A percentile compares a stretch with the other conserved stretches of the same genome.
phyloP scores from a whole-genome alignment of 2,888 invertebrate species.

The Choristoneura rosaceana region DNA sequence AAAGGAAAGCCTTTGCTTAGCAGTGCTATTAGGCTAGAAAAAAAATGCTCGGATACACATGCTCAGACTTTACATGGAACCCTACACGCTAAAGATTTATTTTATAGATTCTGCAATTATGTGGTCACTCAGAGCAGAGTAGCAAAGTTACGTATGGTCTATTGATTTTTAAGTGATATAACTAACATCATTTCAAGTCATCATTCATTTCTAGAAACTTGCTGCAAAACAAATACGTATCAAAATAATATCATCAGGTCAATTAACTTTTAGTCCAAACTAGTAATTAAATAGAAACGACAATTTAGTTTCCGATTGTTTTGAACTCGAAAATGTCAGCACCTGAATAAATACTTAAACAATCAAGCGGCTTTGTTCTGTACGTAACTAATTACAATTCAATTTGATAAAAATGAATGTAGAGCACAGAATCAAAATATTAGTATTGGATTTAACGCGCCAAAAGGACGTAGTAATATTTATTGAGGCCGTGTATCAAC shows the following conservation, averaged over 20 bases:
- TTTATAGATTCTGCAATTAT: too few relatives aligned
- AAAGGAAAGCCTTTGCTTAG: too few relatives aligned
- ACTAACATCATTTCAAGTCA: too few relatives aligned
- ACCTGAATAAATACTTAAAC: background rate
- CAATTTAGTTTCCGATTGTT: background rate
- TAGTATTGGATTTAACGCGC: background rate
- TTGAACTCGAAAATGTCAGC: conserved; percentile 2
- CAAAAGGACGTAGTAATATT: background rate
- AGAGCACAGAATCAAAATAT: background rate
- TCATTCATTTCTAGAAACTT: too few relatives aligned
- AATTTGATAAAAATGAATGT: background rate
- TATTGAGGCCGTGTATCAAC: background rate
- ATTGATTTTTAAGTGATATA: too few relatives aligned
- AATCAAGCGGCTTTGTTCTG: background rate
- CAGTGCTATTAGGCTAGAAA: too few relatives aligned
- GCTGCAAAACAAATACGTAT: too few relatives aligned
- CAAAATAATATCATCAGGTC: background rate
- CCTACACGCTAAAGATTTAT: too few relatives aligned
- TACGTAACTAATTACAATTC: background rate
- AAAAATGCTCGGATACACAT: too few relatives aligned
- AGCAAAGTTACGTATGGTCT: too few relatives aligned
- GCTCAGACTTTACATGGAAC: too few relatives aligned
- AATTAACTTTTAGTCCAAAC: background rate
- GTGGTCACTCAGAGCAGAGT: too few relatives aligned
- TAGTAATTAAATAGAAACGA: background rate